Conservation (phyloP, 2,797 vertebrate species). For the Bradypus variegatus region DNA sequence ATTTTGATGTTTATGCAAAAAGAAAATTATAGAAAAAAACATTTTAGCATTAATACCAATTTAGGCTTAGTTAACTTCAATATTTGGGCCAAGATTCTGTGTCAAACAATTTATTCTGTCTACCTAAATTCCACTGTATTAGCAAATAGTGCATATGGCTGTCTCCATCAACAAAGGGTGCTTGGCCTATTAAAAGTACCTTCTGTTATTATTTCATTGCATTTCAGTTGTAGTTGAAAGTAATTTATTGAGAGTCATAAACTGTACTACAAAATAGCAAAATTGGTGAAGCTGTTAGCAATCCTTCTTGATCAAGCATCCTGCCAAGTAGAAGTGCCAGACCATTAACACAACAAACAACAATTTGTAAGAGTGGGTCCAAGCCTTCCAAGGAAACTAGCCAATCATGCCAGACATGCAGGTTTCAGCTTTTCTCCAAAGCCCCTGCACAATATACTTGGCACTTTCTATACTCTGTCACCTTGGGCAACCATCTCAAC, state of each 20-base stretch:
- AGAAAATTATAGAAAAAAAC: conserved; percentile 15
- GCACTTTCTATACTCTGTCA: conserved; percentile 36
- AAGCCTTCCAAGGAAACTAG: conserved; percentile 36
- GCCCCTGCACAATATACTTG: conserved; percentile 19
- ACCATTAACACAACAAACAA: conserved; percentile 54
- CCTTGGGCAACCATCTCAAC: conserved; percentile 20
- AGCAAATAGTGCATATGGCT: background rate
- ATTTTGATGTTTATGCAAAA: conserved; percentile 37
- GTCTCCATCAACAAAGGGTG: background rate
- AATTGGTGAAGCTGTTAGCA: conserved; percentile 48
- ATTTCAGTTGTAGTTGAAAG: conserved; percentile 40
- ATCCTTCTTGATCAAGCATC: conserved; percentile 50
- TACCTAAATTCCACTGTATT: background rate
- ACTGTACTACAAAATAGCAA: conserved; percentile 45
- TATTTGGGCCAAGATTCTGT: conserved; percentile 37
- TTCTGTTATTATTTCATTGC: conserved; percentile 40
- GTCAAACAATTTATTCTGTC: conserved; percentile 13
- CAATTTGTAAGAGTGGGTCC: conserved; percentile 45
- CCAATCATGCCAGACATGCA: conserved; percentile 32
- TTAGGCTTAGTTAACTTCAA: background rate
- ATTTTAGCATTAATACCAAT: conserved; percentile 16
- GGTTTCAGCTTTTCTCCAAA: conserved; percentile 38
- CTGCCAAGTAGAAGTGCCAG: conserved; percentile 51
- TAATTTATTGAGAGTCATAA: conserved; percentile 61
- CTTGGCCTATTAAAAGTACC: conserved; percentile 21